These are phyloP conservation scores for Aphyosemion australe DNA, from an alignment of 2,113 vertebrate genomes.

Conservation along the genomic window DNA sequence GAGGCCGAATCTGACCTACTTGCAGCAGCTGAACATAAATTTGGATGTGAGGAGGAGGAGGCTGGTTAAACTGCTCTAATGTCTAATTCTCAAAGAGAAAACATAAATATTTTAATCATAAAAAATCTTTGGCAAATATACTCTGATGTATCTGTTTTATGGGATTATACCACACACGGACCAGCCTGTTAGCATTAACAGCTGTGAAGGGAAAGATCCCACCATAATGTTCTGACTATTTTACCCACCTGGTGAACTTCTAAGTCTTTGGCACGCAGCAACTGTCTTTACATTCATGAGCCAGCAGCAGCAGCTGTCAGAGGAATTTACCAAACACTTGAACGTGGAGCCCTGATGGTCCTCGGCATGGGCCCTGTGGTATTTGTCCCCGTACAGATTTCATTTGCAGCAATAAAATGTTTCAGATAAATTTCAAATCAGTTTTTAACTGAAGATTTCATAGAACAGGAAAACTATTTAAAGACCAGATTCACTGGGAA, in stretches of 20 bases:
- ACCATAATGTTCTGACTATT: slow-evolving; percentile 1
- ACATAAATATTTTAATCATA: not conserved
- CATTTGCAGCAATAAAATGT: too few relatives aligned
- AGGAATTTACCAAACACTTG: slow-evolving; percentile 29
- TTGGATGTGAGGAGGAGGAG: slow-evolving; percentile 11
- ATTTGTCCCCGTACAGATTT: too few relatives aligned
- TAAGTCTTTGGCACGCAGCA: slow-evolving; percentile 54
- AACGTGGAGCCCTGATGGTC: slow-evolving; percentile 2
- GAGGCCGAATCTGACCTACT: slow-evolving; percentile 21
- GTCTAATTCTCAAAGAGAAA: not conserved
- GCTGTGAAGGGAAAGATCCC: not conserved
- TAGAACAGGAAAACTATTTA: too few relatives aligned
- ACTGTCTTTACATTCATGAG: slow-evolving; percentile 56
- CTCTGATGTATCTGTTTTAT: not conserved
- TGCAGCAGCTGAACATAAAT: slow-evolving; percentile 9
- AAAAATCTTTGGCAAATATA: too few relatives aligned
- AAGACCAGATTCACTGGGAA: too few relatives aligned
- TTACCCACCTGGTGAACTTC: slow-evolving; percentile 45
- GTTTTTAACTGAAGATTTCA: too few relatives aligned
- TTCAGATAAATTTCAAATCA: too few relatives aligned
- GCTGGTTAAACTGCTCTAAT: slow-evolving; percentile 10
- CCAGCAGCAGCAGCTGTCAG: slow-evolving; percentile 53
- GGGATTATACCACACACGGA: too few relatives aligned
- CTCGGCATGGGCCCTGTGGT: too few relatives aligned
- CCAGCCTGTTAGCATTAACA: slow-evolving; percentile 1